A percentile compares a stretch with the other conserved stretches of the same genome.
phyloP scores from a whole-genome alignment of 2,888 invertebrate species.

The Phanerotoma sp. region DNA sequence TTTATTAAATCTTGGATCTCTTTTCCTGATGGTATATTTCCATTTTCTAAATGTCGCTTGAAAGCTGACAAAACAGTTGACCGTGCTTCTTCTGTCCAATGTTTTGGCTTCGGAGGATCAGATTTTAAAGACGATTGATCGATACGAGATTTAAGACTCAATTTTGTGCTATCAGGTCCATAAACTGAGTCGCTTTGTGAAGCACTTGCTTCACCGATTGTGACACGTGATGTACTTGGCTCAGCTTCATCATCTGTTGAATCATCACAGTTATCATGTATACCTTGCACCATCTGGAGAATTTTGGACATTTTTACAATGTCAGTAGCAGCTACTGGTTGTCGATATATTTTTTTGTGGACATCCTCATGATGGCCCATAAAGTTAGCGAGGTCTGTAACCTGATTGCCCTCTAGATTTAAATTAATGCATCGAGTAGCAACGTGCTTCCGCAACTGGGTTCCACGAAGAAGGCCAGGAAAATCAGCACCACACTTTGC shows the following conservation, averaged over 20 bases:
- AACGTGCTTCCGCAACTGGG: conserved; percentile 30
- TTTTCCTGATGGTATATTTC: conserved; percentile 19
- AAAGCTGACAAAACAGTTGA: conserved; percentile 17
- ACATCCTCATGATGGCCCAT: conserved; percentile 32
- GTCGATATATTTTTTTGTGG: conserved; percentile 33
- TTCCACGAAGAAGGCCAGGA: conserved; percentile 32
- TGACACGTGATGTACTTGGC: not conserved
- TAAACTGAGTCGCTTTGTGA: not conserved
- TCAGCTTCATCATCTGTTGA: not conserved
- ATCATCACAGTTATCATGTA: conserved; percentile 2
- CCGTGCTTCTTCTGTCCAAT: conserved; percentile 15
- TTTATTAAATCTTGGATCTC: conserved; percentile 22
- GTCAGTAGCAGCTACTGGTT: conserved; percentile 35
- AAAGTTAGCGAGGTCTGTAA: conserved; percentile 26
- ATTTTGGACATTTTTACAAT: conserved; percentile 36
- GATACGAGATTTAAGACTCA: not conserved
- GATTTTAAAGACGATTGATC: not conserved
- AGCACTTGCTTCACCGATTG: not conserved
- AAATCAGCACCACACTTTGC: conserved; percentile 35
- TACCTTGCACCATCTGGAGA: conserved; percentile 33
- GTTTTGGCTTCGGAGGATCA: not conserved
- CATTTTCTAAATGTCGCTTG: not conserved
- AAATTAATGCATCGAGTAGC: conserved; percentile 29
- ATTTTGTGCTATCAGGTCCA: not conserved
- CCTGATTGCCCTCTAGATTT: conserved; percentile 22